Evolutionary conservation across 2,888 invertebrate genomes (phyloP).

Genomic region (Hemicrepidius hirtus): DNA sequence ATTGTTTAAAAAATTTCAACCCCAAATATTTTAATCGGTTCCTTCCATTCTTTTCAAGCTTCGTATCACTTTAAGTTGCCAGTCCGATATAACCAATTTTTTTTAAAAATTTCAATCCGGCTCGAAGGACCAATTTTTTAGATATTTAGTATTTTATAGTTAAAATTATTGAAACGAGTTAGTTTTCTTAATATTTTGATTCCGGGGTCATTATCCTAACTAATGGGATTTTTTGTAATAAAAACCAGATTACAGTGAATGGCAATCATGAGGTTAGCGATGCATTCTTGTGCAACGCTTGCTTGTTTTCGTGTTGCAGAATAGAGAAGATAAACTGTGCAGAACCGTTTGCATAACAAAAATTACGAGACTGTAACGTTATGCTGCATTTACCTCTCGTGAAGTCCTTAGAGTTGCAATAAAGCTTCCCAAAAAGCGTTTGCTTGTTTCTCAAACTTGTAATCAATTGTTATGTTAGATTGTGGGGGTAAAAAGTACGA

Average conservation of each 20-base stretch:
- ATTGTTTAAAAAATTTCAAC: too few species aligned
- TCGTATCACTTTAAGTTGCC: too few species aligned
- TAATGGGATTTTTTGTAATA: neutral
- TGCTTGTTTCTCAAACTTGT: too few species aligned
- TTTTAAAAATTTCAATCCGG: too few species aligned
- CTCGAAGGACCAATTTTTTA: too few species aligned
- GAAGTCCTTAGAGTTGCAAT: constrained; percentile 1
- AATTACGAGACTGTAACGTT: constrained; percentile 37
- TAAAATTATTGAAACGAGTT: too few species aligned
- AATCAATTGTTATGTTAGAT: too few species aligned
- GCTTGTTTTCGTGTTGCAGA: constrained; percentile 4
- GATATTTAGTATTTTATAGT: too few species aligned
- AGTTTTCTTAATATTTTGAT: neutral
- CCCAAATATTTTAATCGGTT: too few species aligned
- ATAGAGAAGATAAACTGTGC: constrained; percentile 23
- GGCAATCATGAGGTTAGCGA: constrained; percentile 30
- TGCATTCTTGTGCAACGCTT: constrained; percentile 6
- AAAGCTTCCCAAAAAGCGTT: too few species aligned
- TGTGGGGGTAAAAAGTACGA: neutral
- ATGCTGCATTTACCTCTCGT: constrained; percentile 36
- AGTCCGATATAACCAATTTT: too few species aligned
- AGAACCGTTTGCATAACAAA: constrained; percentile 35
- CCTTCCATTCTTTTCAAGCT: too few species aligned
- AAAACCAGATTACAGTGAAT: constrained; percentile 24
- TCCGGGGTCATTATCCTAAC: neutral